A percentile compares a stretch with the other conserved stretches of the same genome.
Conservation (phyloP, 37 sponge, comb jelly and placozoan species). For the Lycopodina hypogea region DNA sequence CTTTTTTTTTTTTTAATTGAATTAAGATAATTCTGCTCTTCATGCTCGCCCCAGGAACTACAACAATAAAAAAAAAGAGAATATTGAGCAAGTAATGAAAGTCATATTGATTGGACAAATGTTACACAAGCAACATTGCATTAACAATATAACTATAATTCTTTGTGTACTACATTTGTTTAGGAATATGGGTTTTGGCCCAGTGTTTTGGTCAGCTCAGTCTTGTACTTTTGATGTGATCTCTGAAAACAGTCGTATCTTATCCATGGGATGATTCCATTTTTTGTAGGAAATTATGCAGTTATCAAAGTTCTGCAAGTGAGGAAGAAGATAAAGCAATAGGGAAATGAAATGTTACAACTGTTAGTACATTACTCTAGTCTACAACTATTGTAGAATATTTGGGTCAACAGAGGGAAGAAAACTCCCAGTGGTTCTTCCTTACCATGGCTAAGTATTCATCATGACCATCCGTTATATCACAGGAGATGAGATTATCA, state of each 20-base stretch:
- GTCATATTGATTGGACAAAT: too few species aligned
- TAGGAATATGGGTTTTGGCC: too few species aligned
- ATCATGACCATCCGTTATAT: conserved; percentile 97
- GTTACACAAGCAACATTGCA: too few species aligned
- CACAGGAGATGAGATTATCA: conserved; percentile 86
- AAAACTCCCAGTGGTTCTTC: conserved; percentile 95
- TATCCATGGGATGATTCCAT: conserved; percentile 80
- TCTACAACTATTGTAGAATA: conserved; percentile 69
- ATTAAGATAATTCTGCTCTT: too few species aligned
- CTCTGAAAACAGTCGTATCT: conserved; percentile 65
- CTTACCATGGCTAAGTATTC: conserved; percentile 89
- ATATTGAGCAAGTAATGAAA: too few species aligned
- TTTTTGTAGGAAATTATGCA: conserved; percentile 82
- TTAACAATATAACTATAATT: too few species aligned
- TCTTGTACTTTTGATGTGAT: conserved; percentile 6
- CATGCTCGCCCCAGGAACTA: too few species aligned
- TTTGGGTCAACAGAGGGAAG: conserved; percentile 92
- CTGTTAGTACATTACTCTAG: neutral
- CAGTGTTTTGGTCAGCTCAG: neutral
- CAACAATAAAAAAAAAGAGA: too few species aligned
- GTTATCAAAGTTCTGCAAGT: conserved; percentile 88
- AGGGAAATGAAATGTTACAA: neutral
- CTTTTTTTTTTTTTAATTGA: too few species aligned
- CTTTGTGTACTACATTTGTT: too few species aligned
- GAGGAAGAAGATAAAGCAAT: neutral